A percentile compares a stretch with the other conserved stretches of the same genome.
Conservation (phyloP, 2,113 vertebrate species). For the Engraulis encrasicolus region DNA sequence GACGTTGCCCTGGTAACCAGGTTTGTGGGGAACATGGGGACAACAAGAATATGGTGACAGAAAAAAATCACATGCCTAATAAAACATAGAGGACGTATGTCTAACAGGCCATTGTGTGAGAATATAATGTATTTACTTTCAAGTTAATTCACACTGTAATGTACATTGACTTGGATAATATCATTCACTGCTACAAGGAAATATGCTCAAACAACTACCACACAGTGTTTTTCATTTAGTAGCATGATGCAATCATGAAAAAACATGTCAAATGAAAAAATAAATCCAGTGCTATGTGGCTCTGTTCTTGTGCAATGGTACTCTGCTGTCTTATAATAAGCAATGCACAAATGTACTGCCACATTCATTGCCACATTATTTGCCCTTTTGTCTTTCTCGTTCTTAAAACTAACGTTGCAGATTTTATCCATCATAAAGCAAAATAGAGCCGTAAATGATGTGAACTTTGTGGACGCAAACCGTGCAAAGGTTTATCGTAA, state of each 20-base stretch:
- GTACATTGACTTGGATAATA: not conserved
- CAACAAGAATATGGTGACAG: conserved; percentile 49
- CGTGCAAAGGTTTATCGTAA: not conserved
- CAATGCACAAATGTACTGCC: too few relatives aligned
- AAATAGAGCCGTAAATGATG: too few relatives aligned
- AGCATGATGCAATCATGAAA: too few relatives aligned
- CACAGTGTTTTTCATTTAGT: not conserved
- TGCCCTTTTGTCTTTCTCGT: too few relatives aligned
- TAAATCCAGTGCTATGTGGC: not conserved
- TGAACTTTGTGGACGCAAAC: too few relatives aligned
- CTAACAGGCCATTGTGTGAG: not conserved
- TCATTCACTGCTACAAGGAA: not conserved
- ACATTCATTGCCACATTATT: not conserved
- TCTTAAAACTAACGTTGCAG: too few relatives aligned
- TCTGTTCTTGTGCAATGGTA: not conserved
- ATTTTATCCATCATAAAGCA: too few relatives aligned
- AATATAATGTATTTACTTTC: not conserved
- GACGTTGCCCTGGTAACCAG: conserved; percentile 77
- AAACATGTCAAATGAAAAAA: not conserved
- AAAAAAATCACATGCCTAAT: conserved; percentile 47
- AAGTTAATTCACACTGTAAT: not conserved
- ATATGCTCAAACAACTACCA: not conserved
- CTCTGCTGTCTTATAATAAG: not conserved
- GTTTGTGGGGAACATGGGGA: conserved; percentile 62
- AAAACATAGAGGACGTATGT: conserved; percentile 27